A percentile compares a stretch with the other conserved stretches of the same genome.
Evolutionary conservation across 2,113 vertebrate species (phyloP).

Genomic region (Piaya cayana): DNA sequence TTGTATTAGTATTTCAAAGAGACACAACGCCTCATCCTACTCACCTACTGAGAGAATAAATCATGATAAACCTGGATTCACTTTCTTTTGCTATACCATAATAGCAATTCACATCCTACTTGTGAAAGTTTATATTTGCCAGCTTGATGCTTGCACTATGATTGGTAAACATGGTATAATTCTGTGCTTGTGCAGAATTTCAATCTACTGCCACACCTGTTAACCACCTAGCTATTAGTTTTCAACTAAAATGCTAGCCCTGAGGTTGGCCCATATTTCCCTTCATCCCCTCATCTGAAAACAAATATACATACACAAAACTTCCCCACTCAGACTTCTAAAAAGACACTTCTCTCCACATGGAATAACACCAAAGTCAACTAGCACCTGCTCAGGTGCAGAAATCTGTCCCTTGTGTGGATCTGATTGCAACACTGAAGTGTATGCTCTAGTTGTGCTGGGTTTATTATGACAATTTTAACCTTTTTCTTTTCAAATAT

Average conservation of each 20-base stretch:
- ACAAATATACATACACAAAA: not conserved
- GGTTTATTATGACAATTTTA: not conserved
- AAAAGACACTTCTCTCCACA: not conserved
- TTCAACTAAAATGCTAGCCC: not conserved
- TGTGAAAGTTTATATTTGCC: not conserved
- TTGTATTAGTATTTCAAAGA: not conserved
- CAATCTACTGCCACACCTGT: not conserved
- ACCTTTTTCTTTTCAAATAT: not conserved
- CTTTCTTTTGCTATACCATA: not conserved
- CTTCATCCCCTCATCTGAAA: not conserved
- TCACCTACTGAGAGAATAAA: not conserved
- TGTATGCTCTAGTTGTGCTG: not conserved
- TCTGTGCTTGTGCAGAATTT: not conserved
- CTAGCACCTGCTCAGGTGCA: not conserved
- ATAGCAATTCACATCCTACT: not conserved
- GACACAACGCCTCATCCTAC: not conserved
- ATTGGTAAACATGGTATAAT: not conserved
- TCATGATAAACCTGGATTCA: not conserved
- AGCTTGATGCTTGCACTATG: not conserved
- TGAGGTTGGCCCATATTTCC: not conserved
- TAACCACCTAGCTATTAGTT: not conserved
- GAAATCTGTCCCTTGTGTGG: not conserved
- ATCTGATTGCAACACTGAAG: not conserved
- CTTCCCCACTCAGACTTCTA: not conserved
- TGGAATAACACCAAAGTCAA: not conserved